Base-by-base conservation (phyloP, 2,113 vertebrate species). In the Lutjanus erythropterus region DNA sequence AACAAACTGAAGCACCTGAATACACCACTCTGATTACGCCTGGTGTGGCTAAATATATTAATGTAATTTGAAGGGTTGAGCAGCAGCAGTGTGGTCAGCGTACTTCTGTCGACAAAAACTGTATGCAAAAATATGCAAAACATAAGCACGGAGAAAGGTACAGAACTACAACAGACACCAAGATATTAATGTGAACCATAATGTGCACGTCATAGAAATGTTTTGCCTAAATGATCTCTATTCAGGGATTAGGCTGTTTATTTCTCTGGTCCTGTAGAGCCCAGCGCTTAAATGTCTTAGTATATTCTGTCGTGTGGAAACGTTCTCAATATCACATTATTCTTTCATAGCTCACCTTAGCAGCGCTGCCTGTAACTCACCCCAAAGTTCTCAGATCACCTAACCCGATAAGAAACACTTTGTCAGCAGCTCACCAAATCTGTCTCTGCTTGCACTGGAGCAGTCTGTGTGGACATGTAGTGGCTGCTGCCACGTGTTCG, bases 241-340 rank as follows among this genome's bases (percentile, higher is more conserved):
- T 39, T 66, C 1, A 64, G 11, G 47, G 39, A 61, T 76, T 33
- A 66, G 11, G 70, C 9, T 5, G 8, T 55, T 71, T 74, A 52
- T 59, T 50, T 58, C 64, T 77, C 49, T 56, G 14, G 50, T 42
- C 78, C 68, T 25, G 33, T 37, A 69, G 33, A 75, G 73, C 50
- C 59, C 72, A 29, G 65, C 47, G 35, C 82, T 78, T 73, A 72
- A 77, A 39, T 29, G 83, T 84, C 59, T 77, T 29, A 15, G 81
- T 81, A 41, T 73, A 83, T 77, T 79, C 88, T 71, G 74, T 75
- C 72, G 39, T 67, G 86, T 87, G 91, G 90, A 93, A 90, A 90
- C 73, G 80, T 88, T 94, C 94, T 94, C 94, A 80, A 75, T 94
- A 88, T 94, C 94, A 90, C 93, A 95, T 95, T 94, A 95, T 93